Evolutionary conservation across 2,797 vertebrate genomes (phyloP).

Genomic region (Glossophaga mutica): DNA sequence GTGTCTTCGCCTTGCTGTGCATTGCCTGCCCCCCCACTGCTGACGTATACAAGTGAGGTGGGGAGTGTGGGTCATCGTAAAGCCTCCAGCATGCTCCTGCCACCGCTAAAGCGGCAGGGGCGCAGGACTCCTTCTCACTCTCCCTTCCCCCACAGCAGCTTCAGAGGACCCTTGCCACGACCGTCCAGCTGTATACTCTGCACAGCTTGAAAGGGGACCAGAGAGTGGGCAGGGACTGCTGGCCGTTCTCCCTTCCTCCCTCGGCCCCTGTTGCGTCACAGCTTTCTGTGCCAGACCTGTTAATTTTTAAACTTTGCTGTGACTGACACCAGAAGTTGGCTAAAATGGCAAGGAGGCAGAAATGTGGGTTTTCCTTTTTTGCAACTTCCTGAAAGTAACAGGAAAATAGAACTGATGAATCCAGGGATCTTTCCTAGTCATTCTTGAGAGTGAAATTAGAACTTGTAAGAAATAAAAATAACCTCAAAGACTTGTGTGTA

Average conservation of each 20-base stretch:
- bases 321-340: not conserved
- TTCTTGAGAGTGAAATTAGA: not conserved
- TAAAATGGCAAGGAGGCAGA: not conserved
- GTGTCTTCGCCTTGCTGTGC: not conserved
- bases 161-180: not conserved
- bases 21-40: no score
- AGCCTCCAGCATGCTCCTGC: not conserved
- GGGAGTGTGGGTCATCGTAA: not conserved
- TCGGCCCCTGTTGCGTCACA: not conserved
- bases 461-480: not conserved
- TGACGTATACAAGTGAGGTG: no score
- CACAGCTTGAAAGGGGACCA: not conserved
- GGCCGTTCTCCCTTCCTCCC: not conserved
- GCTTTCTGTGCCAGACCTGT: not conserved
- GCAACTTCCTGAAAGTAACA: not conserved
- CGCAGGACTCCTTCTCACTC: not conserved
- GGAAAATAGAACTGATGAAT: not conserved
- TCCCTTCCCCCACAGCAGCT: not conserved
- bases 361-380: not conserved
- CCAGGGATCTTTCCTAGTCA: not conserved
- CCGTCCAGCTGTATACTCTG: not conserved
- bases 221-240: not conserved
- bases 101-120: rapidly evolving
- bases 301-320: not conserved
- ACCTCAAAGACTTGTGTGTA: not conserved